Percentiles rank a stretch among this genome's conserved stretches.
Evolutionary conservation across 2,797 vertebrate species (phyloP).

Genomic region (Melanotaenia parkinsoni): DNA sequence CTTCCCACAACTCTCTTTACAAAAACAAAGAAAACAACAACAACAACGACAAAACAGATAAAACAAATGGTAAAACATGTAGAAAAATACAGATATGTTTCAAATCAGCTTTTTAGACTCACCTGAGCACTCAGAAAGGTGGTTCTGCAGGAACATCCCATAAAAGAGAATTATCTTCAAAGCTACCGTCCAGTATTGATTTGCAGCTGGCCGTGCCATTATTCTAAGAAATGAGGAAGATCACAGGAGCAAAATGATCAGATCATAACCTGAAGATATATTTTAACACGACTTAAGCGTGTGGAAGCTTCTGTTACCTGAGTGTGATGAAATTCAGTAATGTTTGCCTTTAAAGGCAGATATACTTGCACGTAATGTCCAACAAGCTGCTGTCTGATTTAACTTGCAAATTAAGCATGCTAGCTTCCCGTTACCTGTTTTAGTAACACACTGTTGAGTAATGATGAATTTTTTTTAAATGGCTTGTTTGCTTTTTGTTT

Average conservation of each 20-base stretch:
- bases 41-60: neutral
- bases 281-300: neutral
- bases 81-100: constrained; percentile 4
- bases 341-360: neutral
- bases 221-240: constrained; percentile 5
- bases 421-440: neutral
- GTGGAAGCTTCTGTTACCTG: constrained; percentile 1
- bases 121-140: neutral
- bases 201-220: constrained; percentile 13
- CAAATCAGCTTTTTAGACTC: neutral
- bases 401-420: constrained; percentile 49
- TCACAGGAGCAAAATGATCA: neutral
- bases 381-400: constrained; percentile 35
- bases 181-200: constrained; percentile 4
- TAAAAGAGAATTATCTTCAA: constrained; percentile 22
- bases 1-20: accelerated
- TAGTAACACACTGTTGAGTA: neutral
- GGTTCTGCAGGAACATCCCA: constrained; percentile 14
- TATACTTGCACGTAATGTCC: neutral
- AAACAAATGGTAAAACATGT: neutral
- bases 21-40: neutral
- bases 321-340: neutral
- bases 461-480: neutral
- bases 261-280: neutral
- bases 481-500: neutral